Evolutionary conservation across 2,888 invertebrate genomes (phyloP), one percentile per base, ranked within the genome.

Genomic region (Luffia ferchaultella): DNA sequence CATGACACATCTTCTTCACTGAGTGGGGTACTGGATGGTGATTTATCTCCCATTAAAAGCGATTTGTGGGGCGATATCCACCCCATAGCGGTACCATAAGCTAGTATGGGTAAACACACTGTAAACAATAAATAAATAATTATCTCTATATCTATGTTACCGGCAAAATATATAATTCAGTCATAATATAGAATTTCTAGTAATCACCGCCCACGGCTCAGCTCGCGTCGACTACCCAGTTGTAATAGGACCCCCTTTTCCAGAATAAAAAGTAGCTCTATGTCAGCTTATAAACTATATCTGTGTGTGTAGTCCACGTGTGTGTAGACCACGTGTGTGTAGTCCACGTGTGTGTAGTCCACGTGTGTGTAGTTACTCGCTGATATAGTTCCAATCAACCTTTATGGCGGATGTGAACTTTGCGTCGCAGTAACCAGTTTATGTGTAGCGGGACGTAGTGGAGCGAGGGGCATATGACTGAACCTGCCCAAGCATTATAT

Each of bases 31-130:
- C 60, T 61, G 0, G 85, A 68, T 0, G 86, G 85, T 0, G 83
- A 72, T 0, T 57, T 49, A 1, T 68, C 64, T 0, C 85, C 75
- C 70, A 83, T 77, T 2, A 87, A 73, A 0, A 83, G 62, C 0
- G 73, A 74, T 44, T 85, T 76, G 63, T 85, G 74, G 0, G 87
- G 86, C 0, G 88, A 86, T 3, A 86, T 78, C 86, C 87, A 88
- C 0, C 87, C 87, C 66, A 85, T 77, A 0, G 85, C 83, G 0
- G 83, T 80, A 0, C 87, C 87, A 52, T 86, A 82, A 0, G 84
- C 77, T 19, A 87, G 66, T 40, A 86, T 70, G 1, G 86, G 83
- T 64, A 87, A 61, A 57, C 86, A 86, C 2, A 85, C 87, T 88
- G 76, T 1, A 73, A 76, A 20, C 41, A 45, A n/a, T 46, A 16